Base-by-base conservation (phyloP, 1,140 invertebrate species). In the Leptinotarsa lineolata region DNA sequence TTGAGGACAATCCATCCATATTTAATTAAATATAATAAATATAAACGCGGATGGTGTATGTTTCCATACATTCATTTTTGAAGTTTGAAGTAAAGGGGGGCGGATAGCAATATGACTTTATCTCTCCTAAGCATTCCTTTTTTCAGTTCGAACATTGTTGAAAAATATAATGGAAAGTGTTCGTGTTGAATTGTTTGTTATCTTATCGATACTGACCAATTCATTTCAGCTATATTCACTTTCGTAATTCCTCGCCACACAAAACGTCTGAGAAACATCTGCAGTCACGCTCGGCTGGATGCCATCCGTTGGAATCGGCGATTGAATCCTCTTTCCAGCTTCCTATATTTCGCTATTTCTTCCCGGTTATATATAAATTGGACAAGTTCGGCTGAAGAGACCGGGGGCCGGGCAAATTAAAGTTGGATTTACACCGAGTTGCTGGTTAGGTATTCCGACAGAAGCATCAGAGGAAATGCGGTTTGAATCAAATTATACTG, bases 401-500 rank as follows among this genome's bases (percentile, higher is more conserved):
- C 61, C 20, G 21, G 20, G 61, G 61, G 20, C 13, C 20, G 21
- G 20, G 72, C 72, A 72, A 77, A 77, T 80, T 77, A 78, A 81
- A 78, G 70, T 77, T 76, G 78, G 77, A 80, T 81, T 81, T 80
- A 78, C 77, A 77, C 74, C 76, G 73, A 73, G 71, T 66, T 46
- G 64, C 72, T 74, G 73, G 74, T 75, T 77, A 78, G 72, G 72
- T 78, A 75, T 79, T 78, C 78, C 69, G 70, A 61, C 64, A 71
- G 72, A 73, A 63, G 75, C 74, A 76, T 78, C 72, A 77, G 66
- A 76, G 74, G 75, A 78, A 78, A 78, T 78, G 78, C 63, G 76
- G 78, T 76, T 77, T 74, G 74, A 78, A 81, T 81, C 79, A 77
- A 81, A 81, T 81, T 81, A 81, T 79, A 68, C 74, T 78, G 72